These are phyloP conservation scores for Barbus barbus DNA, from an alignment of 2,113 vertebrate genomes.

Conservation along the genomic window DNA sequence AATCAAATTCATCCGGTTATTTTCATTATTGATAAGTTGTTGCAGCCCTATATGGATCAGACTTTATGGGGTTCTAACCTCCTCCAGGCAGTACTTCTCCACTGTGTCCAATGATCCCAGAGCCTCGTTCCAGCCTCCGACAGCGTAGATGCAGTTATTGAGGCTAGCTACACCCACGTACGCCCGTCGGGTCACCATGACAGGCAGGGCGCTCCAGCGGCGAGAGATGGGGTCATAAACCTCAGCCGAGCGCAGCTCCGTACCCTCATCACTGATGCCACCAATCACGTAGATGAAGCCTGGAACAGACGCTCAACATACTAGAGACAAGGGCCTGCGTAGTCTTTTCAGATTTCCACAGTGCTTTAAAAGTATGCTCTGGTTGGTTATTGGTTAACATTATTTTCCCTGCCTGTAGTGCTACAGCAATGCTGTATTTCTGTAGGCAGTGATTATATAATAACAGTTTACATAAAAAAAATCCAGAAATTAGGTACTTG, in stretches of 20 bases:
- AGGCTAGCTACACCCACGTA: conserved; percentile 92
- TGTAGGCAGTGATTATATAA: too few species aligned
- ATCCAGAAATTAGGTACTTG: too few species aligned
- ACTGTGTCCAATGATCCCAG: conserved; percentile 89
- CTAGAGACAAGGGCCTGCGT: too few species aligned
- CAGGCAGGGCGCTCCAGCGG: conserved; percentile 88
- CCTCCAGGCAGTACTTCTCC: conserved; percentile 94
- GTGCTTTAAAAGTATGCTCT: too few species aligned
- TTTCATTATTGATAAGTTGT: not conserved
- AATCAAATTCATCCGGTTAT: not conserved
- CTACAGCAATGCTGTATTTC: too few species aligned
- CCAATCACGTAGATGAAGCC: conserved; percentile 94
- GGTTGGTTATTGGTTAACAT: not conserved
- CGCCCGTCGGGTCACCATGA: conserved; percentile 87
- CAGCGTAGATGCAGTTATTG: conserved; percentile 90
- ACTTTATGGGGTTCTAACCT: conserved; percentile 72
- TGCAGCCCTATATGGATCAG: not conserved
- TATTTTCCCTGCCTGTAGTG: too few species aligned
- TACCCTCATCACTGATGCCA: conserved; percentile 89
- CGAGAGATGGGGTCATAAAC: conserved; percentile 89
- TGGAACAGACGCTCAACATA: conserved; percentile 55
- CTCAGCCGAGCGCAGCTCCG: conserved; percentile 89
- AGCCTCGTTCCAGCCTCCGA: conserved; percentile 94
- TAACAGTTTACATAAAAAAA: too few species aligned
- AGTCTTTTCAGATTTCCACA: not conserved